Evolutionary conservation across 2,113 vertebrate genomes (phyloP), one percentile per base, ranked within the genome.

Genomic region (Oreochromis spilurus): DNA sequence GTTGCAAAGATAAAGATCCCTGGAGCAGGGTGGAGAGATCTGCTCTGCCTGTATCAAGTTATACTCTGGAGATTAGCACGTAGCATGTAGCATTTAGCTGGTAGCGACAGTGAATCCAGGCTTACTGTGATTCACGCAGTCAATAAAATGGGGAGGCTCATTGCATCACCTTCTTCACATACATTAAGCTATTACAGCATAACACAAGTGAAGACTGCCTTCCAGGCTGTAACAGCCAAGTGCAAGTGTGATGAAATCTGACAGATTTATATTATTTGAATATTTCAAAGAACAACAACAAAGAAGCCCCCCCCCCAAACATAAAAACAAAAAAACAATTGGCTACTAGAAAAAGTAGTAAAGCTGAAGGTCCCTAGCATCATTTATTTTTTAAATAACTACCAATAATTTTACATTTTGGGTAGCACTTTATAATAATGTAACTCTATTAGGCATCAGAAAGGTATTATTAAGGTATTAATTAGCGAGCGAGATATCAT

Each of bases 1-100:
- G 95, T 95, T 96, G 96, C 97, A 96, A 94, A 97, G 97, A 97
- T 97, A 96, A 97, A 97, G 97, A 97, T 97, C 97, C 97, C 97
- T 89, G 95, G 96, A 97, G 97, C 95, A 93, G 94, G 93, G 94
- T 58, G 91, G 95, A 97, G 97, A 97, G 96, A 97, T 97, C 96
- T 95, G 96, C 95, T 95, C 95, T 84, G 95, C 88, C 86, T 80
- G 93, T 96, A 96, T 96, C 96, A 95, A 90, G 95, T 96, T 97
- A 96, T 95, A 96, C 96, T 95, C 95, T 95, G 96, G 97, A 97
- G 95, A 96, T 96, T 95, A 97, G 91, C 95, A 91, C 79, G 82
- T 94, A 92, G 92, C 84, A 38, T 89, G 84, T 94, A 92, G 92
- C 84, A 43, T 87, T 92, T 88, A 89, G 92, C 93, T 91, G 12